Evolutionary conservation across 2,888 invertebrate genomes (phyloP).

Genomic region (Lasiommata megera): DNA sequence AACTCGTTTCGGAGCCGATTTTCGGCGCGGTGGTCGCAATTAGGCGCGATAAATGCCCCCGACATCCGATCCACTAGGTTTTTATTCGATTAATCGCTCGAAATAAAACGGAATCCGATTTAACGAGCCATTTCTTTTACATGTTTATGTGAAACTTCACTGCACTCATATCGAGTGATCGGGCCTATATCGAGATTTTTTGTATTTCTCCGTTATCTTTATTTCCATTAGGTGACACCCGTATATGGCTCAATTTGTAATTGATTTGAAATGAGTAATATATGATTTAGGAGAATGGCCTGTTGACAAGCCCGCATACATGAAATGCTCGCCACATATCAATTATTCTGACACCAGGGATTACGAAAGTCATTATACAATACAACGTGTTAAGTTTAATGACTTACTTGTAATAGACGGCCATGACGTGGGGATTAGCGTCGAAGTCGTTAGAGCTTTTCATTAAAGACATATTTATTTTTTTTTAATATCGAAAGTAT

Average conservation of each 20-base stretch:
- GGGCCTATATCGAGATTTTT: not conserved
- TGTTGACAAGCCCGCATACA: conserved; percentile 67
- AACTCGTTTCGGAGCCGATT: conserved; percentile 54
- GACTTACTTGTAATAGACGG: conserved; percentile 48
- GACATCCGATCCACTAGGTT: conserved; percentile 64
- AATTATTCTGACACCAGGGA: conserved; percentile 71
- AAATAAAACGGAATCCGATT: conserved; percentile 63
- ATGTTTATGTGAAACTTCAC: conserved; percentile 64
- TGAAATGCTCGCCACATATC: conserved; percentile 67
- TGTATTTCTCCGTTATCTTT: conserved; percentile 19
- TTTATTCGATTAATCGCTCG: conserved; percentile 69
- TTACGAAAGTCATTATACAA: conserved; percentile 64
- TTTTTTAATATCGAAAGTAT: not conserved
- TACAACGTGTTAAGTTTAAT: conserved; percentile 62
- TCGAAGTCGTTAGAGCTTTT: conserved; percentile 3
- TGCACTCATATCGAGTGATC: conserved; percentile 46
- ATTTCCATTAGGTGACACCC: conserved; percentile 45
- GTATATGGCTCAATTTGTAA: conserved; percentile 50
- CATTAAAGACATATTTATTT: not conserved
- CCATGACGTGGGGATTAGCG: conserved; percentile 19
- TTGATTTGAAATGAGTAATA: conserved; percentile 65
- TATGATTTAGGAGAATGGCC: conserved; percentile 43
- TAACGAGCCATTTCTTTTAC: conserved; percentile 62
- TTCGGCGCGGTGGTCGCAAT: conserved; percentile 71
- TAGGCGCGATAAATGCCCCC: conserved; percentile 73